These are phyloP conservation scores for Stomorhina lunata DNA, from an alignment of 2,888 invertebrate genomes.

Conservation along the genomic window DNA sequence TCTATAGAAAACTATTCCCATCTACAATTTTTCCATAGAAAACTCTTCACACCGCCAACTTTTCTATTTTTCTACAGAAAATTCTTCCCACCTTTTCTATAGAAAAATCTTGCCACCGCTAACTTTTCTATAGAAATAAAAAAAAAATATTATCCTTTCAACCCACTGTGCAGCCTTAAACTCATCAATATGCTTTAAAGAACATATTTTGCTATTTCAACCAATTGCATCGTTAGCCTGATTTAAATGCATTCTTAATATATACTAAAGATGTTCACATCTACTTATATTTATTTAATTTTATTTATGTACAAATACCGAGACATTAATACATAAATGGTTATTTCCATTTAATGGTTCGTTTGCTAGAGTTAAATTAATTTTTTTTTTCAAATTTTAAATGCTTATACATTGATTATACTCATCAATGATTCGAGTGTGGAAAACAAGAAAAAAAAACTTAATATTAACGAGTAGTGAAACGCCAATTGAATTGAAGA, in stretches of 20 bases:
- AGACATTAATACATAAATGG: constrained; percentile 26
- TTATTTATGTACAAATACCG: background rate
- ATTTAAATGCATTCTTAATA: constrained; percentile 65
- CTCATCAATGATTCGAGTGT: background rate
- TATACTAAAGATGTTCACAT: constrained; percentile 44
- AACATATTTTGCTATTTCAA: constrained; percentile 38
- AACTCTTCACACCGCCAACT: too few relatives aligned
- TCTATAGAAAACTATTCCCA: too few relatives aligned
- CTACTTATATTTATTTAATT: too few relatives aligned
- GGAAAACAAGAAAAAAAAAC: background rate
- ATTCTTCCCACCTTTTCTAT: too few relatives aligned
- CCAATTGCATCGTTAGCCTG: constrained; percentile 62
- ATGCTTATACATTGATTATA: constrained; percentile 2
- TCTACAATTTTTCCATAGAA: too few relatives aligned
- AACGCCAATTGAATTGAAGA: constrained; percentile 43
- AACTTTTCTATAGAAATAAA: too few relatives aligned
- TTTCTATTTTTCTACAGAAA: too few relatives aligned
- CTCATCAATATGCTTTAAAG: constrained; percentile 24
- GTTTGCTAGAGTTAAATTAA: background rate
- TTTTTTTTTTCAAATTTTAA: background rate
- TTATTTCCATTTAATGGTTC: constrained; percentile 37
- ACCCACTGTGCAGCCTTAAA: constrained; percentile 1
- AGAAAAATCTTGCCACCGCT: too few relatives aligned
- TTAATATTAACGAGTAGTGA: constrained; percentile 32
- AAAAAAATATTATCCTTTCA: too few relatives aligned